Evolutionary conservation across 92 coral and sea anemone genomes (phyloP), one percentile per base, ranked within the genome.

Genomic region (Paramuricea clavata): DNA sequence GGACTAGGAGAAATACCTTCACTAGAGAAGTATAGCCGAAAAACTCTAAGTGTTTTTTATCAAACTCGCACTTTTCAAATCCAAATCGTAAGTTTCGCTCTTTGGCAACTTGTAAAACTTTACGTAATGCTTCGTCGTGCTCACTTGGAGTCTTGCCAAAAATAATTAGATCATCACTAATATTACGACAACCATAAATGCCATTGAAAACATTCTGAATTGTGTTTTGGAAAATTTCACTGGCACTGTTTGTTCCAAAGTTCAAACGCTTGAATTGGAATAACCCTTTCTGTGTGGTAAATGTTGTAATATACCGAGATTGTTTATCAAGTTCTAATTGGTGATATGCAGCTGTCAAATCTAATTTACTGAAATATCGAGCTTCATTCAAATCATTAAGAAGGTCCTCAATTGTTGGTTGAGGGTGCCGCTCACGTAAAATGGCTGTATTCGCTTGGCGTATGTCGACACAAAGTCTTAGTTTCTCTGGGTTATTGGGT

Each of bases 151-250:
- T 77, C 27, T 17, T 77, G 12, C 68, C 82, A 32, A 77, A 77
- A 28, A 77, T 35, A 5, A 77, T 77, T 6, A 77, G 42, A 77
- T 77, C 82, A 16, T 77, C 68, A 35, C 82, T 77, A 57, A 77
- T 77, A 23, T 77, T 77, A 9, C 43, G 82, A 77, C 82, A 50
- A 15, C 82, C 82, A 26, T 68, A 22, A 1, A 77, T 77, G 8
- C 82, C 82, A 56, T 77, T 77, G 19, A 77, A 77, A 25, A 77
- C 82, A 77, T 56, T 56, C 49, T 50, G 69, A 77, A 77, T 77
- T 13, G 69, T 77, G 43, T 77, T 49, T 77, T 77, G 82, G 23
- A 54, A 77, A 4, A 77, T 49, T 33, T 77, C 82, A 23, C 82
- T 77, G 5, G 68, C 82, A 22, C 82, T 77, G 68, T 56, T 77